Base-by-base conservation (phyloP, 2,888 invertebrate species). In the Sthenelais limicola region DNA sequence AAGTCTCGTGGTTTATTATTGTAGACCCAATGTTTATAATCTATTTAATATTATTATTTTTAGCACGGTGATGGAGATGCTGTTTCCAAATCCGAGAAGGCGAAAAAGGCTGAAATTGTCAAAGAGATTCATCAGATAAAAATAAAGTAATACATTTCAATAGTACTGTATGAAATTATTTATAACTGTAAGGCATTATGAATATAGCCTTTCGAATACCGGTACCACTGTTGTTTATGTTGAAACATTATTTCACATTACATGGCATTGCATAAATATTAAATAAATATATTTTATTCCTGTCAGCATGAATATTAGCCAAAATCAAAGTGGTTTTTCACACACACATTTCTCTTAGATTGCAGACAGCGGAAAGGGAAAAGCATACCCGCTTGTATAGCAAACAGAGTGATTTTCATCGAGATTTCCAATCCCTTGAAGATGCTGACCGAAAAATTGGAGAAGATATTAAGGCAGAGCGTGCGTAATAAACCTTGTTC, bases 331-430 rank as follows among this genome's bases (percentile, higher is more conserved):
- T 52, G 15, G 9, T 21, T 15, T 26, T 26, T 30, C 7, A 24
- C 56, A 56, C 15, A 24, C 30, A 26, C 7, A 24, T 5, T 48
- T 66, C 21, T 58, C 76, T 24, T 70, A 86, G 86, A 71, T 82
- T 84, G 49, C 82, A 84, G 67, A 83, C 82, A 5, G 74, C 85
- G 77, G 85, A 85, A 69, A 76, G 82, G 74, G 86, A 86, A 74
- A 85, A 84, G 68, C 75, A 77, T 12, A 84, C 85, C 4, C 85
- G 85, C 71, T 72, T 86, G 12, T 86, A 83, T 77, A 83, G 82
- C 73, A 84, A 82, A 73, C 75, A 83, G 33, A 83, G 81, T 76
- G 85, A 85, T 49, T 84, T 84, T 74, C 72, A 82, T 43, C 78
- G 80, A 58, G 85, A 85, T 26, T 85, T 83, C 72, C 74, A 76